These are phyloP conservation scores for Fringilla coelebs DNA, from an alignment of 2,797 vertebrate genomes.

Conservation along the genomic window DNA sequence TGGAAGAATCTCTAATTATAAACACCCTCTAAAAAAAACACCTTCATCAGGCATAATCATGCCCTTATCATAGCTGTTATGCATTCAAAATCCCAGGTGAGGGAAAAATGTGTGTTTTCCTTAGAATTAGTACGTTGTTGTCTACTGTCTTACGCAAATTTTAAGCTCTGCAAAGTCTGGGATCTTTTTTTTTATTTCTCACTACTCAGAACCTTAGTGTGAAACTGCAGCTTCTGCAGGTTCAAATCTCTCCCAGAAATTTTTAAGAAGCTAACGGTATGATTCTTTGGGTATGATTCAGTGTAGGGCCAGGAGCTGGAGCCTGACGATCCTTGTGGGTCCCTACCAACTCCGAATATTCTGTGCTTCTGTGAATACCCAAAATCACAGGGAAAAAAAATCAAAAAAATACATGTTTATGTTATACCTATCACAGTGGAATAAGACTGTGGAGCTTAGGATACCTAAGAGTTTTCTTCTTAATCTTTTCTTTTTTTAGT, in stretches of 20 bases:
- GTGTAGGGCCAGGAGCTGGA: neutral
- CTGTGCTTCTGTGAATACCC: neutral
- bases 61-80: neutral
- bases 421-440: neutral
- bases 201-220: neutral
- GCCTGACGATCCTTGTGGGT: neutral
- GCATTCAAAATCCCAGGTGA: neutral
- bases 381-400: neutral
- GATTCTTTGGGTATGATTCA: neutral
- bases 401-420: neutral
- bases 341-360: neutral
- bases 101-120: neutral
- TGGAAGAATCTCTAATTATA: slow-evolving; percentile 43
- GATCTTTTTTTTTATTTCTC: neutral
- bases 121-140: neutral
- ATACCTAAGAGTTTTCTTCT: neutral
- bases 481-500: neutral
- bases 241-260: neutral
- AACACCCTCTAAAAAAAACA: slow-evolving; percentile 3
- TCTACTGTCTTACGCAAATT: neutral
- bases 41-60: neutral
- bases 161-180: neutral
- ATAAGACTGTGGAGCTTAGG: neutral
- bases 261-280: neutral
- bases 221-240: neutral